These are phyloP conservation scores for Drosophila paranaensis DNA, from an alignment of 2,888 invertebrate genomes.

Conservation along the genomic window DNA sequence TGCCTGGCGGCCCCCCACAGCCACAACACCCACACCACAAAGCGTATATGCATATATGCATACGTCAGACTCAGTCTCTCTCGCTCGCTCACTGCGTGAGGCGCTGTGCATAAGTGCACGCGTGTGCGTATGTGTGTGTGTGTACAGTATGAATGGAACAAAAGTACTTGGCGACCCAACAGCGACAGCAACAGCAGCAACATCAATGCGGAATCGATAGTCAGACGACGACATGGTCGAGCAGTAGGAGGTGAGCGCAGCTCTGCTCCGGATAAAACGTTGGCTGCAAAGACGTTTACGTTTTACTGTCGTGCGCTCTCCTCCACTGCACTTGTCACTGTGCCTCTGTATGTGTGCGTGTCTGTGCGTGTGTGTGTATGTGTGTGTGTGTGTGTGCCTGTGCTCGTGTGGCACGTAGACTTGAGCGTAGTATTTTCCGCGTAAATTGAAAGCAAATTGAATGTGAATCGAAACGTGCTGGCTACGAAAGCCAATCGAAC, in stretches of 20 bases:
- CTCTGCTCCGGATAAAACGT: conserved; percentile 52
- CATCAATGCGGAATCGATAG: conserved; percentile 68
- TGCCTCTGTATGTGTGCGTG: conserved; percentile 3
- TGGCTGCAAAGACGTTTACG: conserved; percentile 51
- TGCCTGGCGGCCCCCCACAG: conserved; percentile 61
- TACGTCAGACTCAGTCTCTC: conserved; percentile 46
- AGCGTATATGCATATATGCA: conserved; percentile 46
- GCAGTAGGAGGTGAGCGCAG: conserved; percentile 25
- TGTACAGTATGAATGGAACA: conserved; percentile 72
- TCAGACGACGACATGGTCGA: conserved; percentile 54
- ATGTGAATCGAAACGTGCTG: conserved; percentile 55
- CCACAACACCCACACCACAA: conserved; percentile 57
- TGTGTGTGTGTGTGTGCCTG: conserved; percentile 16
- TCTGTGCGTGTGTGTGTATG: conserved; percentile 11
- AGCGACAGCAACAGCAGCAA: conserved; percentile 46
- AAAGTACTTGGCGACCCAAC: conserved; percentile 68
- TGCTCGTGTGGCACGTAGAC: conserved; percentile 64
- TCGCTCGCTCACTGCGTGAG: conserved; percentile 39
- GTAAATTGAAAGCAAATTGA: conserved; percentile 77
- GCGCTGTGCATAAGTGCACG: conserved; percentile 51
- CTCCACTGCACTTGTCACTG: conserved; percentile 18
- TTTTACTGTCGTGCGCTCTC: conserved; percentile 41
- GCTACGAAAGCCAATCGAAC: conserved; percentile 29
- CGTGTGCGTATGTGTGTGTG: conserved; percentile 32
- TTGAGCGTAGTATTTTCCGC: conserved; percentile 77